These are phyloP conservation scores for Stichodactyla mertensii DNA, from an alignment of 64 coral and sea anemone genomes.

Conservation along the genomic window DNA sequence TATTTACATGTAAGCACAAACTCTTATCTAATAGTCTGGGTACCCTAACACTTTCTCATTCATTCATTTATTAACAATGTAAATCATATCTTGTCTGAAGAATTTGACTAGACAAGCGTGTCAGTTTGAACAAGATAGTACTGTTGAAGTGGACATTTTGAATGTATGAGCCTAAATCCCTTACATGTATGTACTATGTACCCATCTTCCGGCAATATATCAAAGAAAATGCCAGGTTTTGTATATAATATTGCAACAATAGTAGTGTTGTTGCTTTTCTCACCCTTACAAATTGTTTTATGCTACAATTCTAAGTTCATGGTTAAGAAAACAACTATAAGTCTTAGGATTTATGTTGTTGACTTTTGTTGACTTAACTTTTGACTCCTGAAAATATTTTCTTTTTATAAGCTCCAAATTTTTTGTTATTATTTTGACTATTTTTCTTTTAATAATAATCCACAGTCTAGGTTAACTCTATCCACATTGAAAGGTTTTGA, in stretches of 20 bases:
- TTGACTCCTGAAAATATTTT: not conserved
- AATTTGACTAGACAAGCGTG: not conserved
- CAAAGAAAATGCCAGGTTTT: not conserved
- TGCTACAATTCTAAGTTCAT: not conserved
- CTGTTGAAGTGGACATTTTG: not conserved
- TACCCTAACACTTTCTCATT: not conserved
- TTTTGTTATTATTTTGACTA: not conserved
- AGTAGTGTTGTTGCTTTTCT: not conserved
- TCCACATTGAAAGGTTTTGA: no score
- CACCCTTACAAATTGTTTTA: not conserved
- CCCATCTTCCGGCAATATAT: not conserved
- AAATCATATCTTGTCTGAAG: not conserved
- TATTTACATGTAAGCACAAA: not conserved
- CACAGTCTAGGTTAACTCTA: not conserved
- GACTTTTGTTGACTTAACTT: not conserved
- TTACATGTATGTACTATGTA: not conserved
- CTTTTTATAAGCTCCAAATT: not conserved
- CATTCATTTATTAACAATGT: not conserved
- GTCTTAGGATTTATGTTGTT: not conserved
- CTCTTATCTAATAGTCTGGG: not conserved
- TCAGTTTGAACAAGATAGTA: not conserved
- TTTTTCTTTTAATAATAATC: slow-evolving; percentile 1
- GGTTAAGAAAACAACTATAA: not conserved
- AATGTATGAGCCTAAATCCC: not conserved
- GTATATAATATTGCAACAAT: not conserved